phyloP scores from a whole-genome alignment of 2,797 vertebrate genomes.

The Furcifer pardalis region DNA sequence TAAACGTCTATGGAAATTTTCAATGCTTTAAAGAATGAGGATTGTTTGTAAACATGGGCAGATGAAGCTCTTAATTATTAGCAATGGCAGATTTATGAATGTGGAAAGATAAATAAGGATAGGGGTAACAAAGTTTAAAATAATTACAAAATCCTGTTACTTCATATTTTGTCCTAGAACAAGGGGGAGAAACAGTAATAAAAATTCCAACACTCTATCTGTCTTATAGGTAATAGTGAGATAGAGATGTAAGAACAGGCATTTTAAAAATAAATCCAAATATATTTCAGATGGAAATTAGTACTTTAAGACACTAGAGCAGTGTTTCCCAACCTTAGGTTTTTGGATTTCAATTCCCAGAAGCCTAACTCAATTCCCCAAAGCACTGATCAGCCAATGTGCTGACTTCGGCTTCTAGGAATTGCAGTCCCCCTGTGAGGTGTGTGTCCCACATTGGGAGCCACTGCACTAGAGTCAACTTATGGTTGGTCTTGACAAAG shows the following conservation, averaged over 20 bases:
- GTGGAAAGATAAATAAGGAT: constrained; percentile 58
- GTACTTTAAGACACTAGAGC: background rate
- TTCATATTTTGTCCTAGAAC: constrained; percentile 54
- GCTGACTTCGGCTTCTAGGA: too few relatives aligned
- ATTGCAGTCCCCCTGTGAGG: too few relatives aligned
- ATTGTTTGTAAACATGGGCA: constrained; percentile 67
- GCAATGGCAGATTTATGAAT: constrained; percentile 57
- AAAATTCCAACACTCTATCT: background rate
- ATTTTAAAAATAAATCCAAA: too few relatives aligned
- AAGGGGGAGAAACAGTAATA: constrained; percentile 14
- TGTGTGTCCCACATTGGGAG: too few relatives aligned
- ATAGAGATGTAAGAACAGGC: background rate
- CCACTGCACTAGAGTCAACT: too few relatives aligned
- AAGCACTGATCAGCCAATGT: too few relatives aligned
- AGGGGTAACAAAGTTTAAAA: constrained; percentile 64
- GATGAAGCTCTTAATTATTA: constrained; percentile 53
- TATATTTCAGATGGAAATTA: background rate
- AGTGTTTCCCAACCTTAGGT: too few relatives aligned
- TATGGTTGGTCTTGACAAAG: too few relatives aligned
- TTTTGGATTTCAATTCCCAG: too few relatives aligned
- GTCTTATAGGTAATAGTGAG: background rate
- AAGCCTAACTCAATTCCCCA: too few relatives aligned
- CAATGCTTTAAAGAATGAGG: constrained; percentile 47
- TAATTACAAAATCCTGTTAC: constrained; percentile 47
- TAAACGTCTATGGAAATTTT: constrained; percentile 52